These are phyloP conservation scores for Epinotia ramella DNA, from an alignment of 2,888 invertebrate species.

Conservation along the genomic window DNA sequence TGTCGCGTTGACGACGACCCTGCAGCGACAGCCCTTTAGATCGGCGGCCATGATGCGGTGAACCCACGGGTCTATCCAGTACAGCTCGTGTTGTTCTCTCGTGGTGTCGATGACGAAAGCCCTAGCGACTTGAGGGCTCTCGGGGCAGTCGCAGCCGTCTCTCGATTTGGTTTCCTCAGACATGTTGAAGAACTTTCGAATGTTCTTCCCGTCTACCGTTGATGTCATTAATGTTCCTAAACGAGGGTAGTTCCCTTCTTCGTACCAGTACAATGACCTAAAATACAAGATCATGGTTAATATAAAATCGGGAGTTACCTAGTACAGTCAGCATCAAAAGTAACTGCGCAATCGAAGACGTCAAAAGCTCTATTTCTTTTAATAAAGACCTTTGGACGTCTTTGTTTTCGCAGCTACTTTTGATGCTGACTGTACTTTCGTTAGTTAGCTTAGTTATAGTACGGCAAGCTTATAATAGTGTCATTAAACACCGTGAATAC, in stretches of 20 bases:
- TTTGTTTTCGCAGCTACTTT: too few species aligned
- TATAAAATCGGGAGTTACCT: not conserved
- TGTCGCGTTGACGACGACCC: slow-evolving; percentile 83
- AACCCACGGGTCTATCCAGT: slow-evolving; percentile 87
- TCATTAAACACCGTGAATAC: too few species aligned
- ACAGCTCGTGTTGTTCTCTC: slow-evolving; percentile 81
- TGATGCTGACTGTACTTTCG: too few species aligned
- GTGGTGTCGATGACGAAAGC: slow-evolving; percentile 90
- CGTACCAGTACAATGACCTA: slow-evolving; percentile 92
- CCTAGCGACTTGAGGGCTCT: slow-evolving; percentile 86
- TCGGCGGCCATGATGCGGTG: slow-evolving; percentile 87
- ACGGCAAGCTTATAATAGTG: too few species aligned
- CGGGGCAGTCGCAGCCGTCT: slow-evolving; percentile 87
- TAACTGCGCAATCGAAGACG: too few species aligned
- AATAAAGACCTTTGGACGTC: too few species aligned
- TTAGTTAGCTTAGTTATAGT: too few species aligned
- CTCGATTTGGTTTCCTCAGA: slow-evolving; percentile 56
- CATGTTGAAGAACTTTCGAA: slow-evolving; percentile 85
- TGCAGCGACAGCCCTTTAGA: slow-evolving; percentile 88
- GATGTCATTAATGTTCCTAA: slow-evolving; percentile 87
- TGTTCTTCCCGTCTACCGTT: slow-evolving; percentile 83
- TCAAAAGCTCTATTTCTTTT: too few species aligned
- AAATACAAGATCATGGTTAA: slow-evolving; percentile 46
- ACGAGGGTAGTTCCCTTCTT: slow-evolving; percentile 85
- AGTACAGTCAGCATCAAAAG: too few species aligned